These are phyloP conservation scores for Furcula furcula DNA, from an alignment of 2,888 invertebrate genomes.

Conservation along the genomic window DNA sequence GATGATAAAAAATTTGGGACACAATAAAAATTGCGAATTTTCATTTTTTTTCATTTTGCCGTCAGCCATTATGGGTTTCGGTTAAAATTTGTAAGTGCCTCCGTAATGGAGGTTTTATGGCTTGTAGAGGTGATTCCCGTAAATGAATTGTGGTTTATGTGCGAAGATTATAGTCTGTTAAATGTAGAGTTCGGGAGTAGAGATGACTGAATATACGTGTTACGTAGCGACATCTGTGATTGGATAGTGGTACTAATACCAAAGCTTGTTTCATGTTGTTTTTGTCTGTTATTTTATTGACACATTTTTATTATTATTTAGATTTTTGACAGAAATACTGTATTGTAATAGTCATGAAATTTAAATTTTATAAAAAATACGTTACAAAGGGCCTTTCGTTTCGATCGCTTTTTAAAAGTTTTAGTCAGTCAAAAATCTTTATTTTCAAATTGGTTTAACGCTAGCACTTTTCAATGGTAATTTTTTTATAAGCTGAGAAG, in stretches of 20 bases:
- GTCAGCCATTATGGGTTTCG: conserved; percentile 15
- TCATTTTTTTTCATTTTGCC: conserved; percentile 51
- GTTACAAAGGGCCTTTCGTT: too few species aligned
- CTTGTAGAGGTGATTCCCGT: conserved; percentile 54
- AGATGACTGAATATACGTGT: conserved; percentile 10
- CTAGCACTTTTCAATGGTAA: too few species aligned
- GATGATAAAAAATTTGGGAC: conserved; percentile 48
- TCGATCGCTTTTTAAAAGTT: too few species aligned
- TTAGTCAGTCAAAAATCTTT: too few species aligned
- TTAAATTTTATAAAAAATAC: too few species aligned
- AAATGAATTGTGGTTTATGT: conserved; percentile 52
- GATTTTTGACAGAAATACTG: too few species aligned
- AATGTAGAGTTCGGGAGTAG: conserved; percentile 18
- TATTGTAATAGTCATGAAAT: too few species aligned
- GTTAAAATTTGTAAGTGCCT: conserved; percentile 52
- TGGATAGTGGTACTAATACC: conserved; percentile 17
- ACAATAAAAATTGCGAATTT: conserved; percentile 58
- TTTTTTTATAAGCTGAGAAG: too few species aligned
- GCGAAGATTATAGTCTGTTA: conserved; percentile 33
- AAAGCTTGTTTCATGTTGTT: conserved; percentile 1
- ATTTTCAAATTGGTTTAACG: too few species aligned
- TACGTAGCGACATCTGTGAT: conserved; percentile 36
- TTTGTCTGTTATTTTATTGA: too few species aligned
- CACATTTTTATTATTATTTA: too few species aligned
- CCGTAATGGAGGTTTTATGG: conserved; percentile 52